A percentile compares a stretch with the other conserved stretches of the same genome.
phyloP scores from a whole-genome alignment of 2,113 vertebrate species.

The Archilochus colubris region DNA sequence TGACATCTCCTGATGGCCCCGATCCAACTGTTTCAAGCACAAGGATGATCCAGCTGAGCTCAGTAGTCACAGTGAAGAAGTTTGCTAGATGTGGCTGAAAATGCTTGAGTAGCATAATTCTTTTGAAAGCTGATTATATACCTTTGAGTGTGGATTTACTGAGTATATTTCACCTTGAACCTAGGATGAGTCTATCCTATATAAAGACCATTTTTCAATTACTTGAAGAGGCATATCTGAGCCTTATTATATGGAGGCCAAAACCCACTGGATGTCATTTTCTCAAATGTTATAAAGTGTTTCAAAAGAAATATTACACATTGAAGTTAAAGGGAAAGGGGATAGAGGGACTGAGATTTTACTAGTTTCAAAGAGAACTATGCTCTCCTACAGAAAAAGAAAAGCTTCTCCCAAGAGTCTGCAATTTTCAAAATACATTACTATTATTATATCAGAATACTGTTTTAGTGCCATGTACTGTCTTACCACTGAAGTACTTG shows the following conservation, averaged over 20 bases:
- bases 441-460: not conserved
- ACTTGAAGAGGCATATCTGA: not conserved
- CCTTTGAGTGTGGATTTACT: not conserved
- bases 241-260: not conserved
- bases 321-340: not conserved
- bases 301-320: not conserved
- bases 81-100: not conserved
- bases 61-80: not conserved
- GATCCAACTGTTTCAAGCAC: not conserved
- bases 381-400: not conserved
- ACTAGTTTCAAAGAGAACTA: not conserved
- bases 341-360: not conserved
- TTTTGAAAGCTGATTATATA: not conserved
- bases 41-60: not conserved
- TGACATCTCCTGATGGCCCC: not conserved
- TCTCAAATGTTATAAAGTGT: not conserved
- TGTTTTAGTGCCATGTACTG: not conserved
- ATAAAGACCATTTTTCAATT: not conserved
- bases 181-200: not conserved
- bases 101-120: not conserved
- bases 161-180: not conserved
- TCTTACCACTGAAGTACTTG: not conserved
- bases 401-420: not conserved
- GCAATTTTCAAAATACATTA: not conserved
- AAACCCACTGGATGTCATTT: accelerated